Conservation (phyloP, 2,113 vertebrate genomes). For the Centropus bengalensis region DNA sequence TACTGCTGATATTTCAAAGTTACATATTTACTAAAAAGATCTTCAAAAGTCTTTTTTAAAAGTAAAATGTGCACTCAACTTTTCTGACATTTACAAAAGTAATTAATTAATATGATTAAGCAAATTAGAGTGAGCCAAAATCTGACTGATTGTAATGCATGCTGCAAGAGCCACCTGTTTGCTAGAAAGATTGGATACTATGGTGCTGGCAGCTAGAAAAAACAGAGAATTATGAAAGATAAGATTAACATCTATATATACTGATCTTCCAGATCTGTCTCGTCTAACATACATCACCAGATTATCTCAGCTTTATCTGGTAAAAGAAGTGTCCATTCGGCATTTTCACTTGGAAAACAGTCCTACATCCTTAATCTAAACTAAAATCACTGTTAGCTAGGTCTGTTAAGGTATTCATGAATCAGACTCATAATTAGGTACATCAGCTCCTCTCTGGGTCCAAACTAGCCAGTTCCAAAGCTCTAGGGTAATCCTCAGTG, state of each 20-base stretch:
- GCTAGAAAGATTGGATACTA: conserved; percentile 62
- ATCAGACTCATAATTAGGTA: not conserved
- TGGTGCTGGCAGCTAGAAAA: conserved; percentile 55
- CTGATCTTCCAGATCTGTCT: conserved; percentile 1
- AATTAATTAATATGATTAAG: conserved; percentile 77
- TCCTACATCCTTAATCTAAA: not conserved
- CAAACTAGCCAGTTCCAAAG: not conserved
- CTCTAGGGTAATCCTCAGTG: not conserved
- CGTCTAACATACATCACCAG: not conserved
- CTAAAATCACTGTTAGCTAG: not conserved
- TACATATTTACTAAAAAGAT: conserved; percentile 59
- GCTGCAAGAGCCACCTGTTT: conserved; percentile 74
- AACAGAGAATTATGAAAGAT: conserved; percentile 23
- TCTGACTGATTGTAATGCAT: conserved; percentile 73
- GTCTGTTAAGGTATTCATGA: not conserved
- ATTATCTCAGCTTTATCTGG: not conserved
- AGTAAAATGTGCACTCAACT: conserved; percentile 69
- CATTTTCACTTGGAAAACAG: not conserved
- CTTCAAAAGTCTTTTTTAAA: conserved; percentile 46
- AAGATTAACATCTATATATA: not conserved
- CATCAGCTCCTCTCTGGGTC: not conserved
- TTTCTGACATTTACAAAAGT: conserved; percentile 76
- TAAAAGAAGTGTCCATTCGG: not conserved
- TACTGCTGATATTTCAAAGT: conserved; percentile 50
- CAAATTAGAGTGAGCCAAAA: conserved; percentile 70